Percentiles rank a stretch among this genome's conserved stretches.
phyloP scores from a whole-genome alignment of 2,888 invertebrate genomes.

The Hirtodrosophila duncani region DNA sequence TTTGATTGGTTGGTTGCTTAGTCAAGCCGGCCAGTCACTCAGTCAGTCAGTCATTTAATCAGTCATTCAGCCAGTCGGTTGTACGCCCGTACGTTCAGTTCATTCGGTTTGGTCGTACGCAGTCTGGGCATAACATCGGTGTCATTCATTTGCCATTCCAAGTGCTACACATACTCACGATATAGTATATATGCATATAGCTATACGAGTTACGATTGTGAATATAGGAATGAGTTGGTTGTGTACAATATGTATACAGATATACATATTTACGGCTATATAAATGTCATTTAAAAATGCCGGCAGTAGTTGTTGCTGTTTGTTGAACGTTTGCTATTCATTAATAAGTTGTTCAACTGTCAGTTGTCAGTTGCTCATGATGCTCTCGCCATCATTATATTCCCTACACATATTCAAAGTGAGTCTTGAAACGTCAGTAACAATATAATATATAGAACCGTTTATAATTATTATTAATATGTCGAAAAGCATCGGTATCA shows the following conservation, averaged over 20 bases:
- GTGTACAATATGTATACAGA: constrained; percentile 6
- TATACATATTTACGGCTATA: background rate
- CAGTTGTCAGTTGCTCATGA: constrained; percentile 52
- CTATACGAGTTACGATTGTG: constrained; percentile 11
- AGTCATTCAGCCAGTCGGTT: constrained; percentile 27
- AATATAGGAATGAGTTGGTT: constrained; percentile 26
- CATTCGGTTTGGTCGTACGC: constrained; percentile 60
- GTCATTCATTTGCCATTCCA: constrained; percentile 71
- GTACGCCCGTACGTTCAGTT: too few relatives aligned
- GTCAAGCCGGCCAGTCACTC: constrained; percentile 11
- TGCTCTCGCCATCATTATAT: constrained; percentile 12
- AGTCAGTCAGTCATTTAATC: constrained; percentile 9
- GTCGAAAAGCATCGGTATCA: too few relatives aligned
- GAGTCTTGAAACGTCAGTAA: too few relatives aligned
- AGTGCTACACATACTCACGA: constrained; percentile 61
- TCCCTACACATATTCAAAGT: constrained; percentile 8
- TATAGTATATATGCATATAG: constrained; percentile 15
- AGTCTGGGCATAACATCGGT: too few relatives aligned
- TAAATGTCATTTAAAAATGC: constrained; percentile 38
- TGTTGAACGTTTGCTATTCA: constrained; percentile 54
- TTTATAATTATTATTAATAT: too few relatives aligned
- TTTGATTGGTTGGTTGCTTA: constrained; percentile 3
- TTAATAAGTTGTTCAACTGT: constrained; percentile 65
- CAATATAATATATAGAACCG: too few relatives aligned
- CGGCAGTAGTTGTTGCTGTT: constrained; percentile 46